Percentiles rank a stretch among this genome's conserved stretches.
These are phyloP conservation scores for Saturnia japonica DNA, from an alignment of 2,888 invertebrate species.

Conservation along the genomic window DNA sequence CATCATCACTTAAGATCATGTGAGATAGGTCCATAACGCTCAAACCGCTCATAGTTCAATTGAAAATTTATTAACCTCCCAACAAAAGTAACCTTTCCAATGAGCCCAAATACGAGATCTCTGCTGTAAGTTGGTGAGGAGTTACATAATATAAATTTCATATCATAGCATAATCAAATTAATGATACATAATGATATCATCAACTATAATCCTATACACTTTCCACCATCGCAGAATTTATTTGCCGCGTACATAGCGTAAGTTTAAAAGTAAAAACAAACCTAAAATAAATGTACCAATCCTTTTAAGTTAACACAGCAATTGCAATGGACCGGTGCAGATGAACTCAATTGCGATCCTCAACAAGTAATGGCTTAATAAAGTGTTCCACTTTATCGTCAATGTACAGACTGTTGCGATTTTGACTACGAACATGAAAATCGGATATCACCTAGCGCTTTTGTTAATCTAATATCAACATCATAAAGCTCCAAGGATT, in stretches of 20 bases:
- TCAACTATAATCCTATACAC: neutral
- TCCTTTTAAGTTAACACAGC: slow-evolving; percentile 1
- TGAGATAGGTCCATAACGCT: too few relatives aligned
- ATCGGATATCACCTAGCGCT: neutral
- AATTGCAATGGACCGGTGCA: neutral
- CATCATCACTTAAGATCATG: too few relatives aligned
- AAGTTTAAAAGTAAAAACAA: neutral
- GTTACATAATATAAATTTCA: too few relatives aligned
- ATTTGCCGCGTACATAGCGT: neutral
- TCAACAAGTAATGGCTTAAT: neutral
- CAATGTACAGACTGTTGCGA: neutral
- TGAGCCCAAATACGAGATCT: too few relatives aligned
- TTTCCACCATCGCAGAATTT: neutral
- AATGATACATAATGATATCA: neutral
- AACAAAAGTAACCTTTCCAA: too few relatives aligned
- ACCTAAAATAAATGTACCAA: neutral
- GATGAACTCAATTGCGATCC: neutral
- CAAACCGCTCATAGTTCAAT: too few relatives aligned
- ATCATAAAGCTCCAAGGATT: neutral
- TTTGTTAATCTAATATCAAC: neutral
- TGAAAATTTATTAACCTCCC: too few relatives aligned
- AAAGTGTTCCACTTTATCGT: neutral
- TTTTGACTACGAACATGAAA: neutral
- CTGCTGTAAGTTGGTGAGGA: too few relatives aligned
- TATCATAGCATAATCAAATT: too few relatives aligned